A percentile compares a stretch with the other conserved stretches of the same genome.
Evolutionary conservation across 1,140 invertebrate species (phyloP).

Genomic region (Drosophila punjabiensis): DNA sequence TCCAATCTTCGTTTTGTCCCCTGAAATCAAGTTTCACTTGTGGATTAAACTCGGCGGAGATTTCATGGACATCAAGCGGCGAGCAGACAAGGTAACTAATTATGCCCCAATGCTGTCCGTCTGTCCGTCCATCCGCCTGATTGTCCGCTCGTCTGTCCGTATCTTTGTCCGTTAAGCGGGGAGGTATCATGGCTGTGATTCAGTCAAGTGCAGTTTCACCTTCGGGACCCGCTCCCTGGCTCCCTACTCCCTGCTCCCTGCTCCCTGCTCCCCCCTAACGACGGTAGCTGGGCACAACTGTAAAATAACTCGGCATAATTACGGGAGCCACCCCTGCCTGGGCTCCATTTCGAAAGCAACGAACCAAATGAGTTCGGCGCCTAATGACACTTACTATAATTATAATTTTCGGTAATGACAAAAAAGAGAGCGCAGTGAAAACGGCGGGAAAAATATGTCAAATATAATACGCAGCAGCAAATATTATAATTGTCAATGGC

Average conservation of each 20-base stretch:
- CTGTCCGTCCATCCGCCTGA: not conserved
- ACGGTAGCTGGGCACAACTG: constrained; percentile 58
- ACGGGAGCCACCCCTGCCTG: constrained; percentile 19
- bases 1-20: not conserved
- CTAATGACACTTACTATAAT: constrained; percentile 83
- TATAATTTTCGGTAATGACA: constrained; percentile 83
- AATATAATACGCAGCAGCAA: constrained; percentile 75
- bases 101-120: constrained; percentile 50
- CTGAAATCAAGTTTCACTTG: constrained; percentile 9
- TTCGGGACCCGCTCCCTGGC: constrained; percentile 5
- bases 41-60: constrained; percentile 53
- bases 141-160: constrained; percentile 10
- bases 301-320: constrained; percentile 80
- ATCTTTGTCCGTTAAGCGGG: constrained; percentile 18
- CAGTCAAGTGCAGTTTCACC: constrained; percentile 49
- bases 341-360: constrained; percentile 44
- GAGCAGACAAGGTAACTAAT: constrained; percentile 60
- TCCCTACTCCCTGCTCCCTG: too few species aligned
- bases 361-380: constrained; percentile 71
- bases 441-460: constrained; percentile 73
- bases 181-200: constrained; percentile 49
- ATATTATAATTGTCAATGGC: constrained; percentile 79
- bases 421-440: constrained; percentile 51
- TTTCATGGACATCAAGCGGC: constrained; percentile 59
- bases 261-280: not conserved